Percentiles rank a stretch among this genome's conserved stretches.
These are phyloP conservation scores for Pecten maximus DNA, from an alignment of 2,888 invertebrate species.

Conservation along the genomic window DNA sequence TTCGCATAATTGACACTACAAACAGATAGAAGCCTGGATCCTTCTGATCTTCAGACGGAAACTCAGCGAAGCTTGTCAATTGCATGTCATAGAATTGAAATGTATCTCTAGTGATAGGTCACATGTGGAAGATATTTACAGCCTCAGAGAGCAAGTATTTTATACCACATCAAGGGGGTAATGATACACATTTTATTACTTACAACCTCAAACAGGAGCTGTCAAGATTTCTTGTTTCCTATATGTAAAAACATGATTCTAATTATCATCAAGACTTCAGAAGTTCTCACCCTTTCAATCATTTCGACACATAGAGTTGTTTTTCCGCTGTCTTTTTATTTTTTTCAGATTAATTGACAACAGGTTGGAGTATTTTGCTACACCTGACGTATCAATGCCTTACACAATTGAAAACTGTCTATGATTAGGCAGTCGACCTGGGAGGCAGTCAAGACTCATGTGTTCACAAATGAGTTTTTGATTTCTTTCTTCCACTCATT, in stretches of 20 bases:
- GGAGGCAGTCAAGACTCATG: not conserved
- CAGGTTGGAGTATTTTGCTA: not conserved
- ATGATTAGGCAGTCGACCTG: not conserved
- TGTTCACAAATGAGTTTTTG: conserved; percentile 5
- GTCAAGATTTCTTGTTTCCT: not conserved
- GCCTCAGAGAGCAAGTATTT: not conserved
- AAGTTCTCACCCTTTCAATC: conserved; percentile 18
- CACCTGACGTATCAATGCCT: not conserved
- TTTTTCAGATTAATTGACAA: not conserved
- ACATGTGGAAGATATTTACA: not conserved
- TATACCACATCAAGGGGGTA: not conserved
- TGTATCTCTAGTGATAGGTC: not conserved
- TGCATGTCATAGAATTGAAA: conserved; percentile 24
- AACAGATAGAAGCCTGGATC: not conserved
- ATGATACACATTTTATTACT: not conserved
- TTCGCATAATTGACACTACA: not conserved
- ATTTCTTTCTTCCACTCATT: not conserved
- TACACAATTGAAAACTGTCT: not conserved
- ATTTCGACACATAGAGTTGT: not conserved
- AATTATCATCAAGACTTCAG: not conserved
- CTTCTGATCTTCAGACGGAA: not conserved
- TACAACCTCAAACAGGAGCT: not conserved
- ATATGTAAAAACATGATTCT: not conserved
- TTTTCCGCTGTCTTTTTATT: not conserved
- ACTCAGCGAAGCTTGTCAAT: not conserved